These are phyloP conservation scores for Papilio xuthus DNA, from an alignment of 1,140 invertebrate species.

Conservation along the genomic window DNA sequence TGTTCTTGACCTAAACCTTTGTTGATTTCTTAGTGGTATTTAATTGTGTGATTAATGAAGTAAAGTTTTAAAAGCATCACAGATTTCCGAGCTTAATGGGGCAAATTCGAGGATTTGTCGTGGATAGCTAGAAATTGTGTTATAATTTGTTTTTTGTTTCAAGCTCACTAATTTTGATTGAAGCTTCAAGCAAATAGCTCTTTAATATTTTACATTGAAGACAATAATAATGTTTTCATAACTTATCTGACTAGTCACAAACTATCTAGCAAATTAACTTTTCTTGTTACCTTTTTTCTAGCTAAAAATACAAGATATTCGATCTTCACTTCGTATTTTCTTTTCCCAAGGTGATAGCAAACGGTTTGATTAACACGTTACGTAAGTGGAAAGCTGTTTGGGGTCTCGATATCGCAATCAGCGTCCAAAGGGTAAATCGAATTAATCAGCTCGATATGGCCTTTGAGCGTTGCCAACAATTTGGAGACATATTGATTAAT, in stretches of 20 bases:
- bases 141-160: no score
- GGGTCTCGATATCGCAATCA: conserved; percentile 65
- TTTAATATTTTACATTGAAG: not conserved
- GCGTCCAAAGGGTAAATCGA: conserved; percentile 63
- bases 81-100: no score
- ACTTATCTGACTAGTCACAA: not conserved
- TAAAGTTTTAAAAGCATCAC: no score
- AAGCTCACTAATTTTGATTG: no score
- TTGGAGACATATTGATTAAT: conserved; percentile 64
- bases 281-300: not conserved
- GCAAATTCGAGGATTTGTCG: no score
- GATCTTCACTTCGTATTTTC: not conserved
- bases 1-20: no score
- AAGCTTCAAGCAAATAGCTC: no score
- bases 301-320: not conserved
- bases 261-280: no score
- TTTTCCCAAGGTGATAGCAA: conserved; percentile 3
- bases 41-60: no score
- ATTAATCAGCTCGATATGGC: conserved; percentile 67
- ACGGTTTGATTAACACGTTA: conserved; percentile 27
- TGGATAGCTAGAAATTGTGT: no score
- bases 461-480: conserved; percentile 65
- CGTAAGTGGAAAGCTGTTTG: conserved; percentile 46
- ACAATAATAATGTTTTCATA: not conserved
- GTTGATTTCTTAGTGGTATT: no score